Conservation (phyloP, 2,888 invertebrate species). For the Ochropleura leucogaster region DNA sequence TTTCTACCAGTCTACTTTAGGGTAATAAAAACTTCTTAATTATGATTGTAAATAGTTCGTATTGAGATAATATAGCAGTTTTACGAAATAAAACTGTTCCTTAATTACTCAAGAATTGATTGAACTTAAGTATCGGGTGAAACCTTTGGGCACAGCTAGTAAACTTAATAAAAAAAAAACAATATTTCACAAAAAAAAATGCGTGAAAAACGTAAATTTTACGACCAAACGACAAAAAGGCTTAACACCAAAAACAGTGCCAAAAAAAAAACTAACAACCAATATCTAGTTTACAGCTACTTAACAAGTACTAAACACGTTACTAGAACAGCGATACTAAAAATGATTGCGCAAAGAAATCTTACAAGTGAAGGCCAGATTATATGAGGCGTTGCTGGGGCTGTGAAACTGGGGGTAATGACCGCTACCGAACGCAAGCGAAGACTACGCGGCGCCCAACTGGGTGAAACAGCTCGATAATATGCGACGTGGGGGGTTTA, state of each 20-base stretch:
- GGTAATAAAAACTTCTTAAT: no score
- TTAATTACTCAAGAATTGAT: not conserved
- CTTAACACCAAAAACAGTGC: not conserved
- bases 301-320: slow-evolving; percentile 49
- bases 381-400: slow-evolving; percentile 56
- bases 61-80: no score
- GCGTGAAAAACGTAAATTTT: not conserved
- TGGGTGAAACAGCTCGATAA: slow-evolving; percentile 39
- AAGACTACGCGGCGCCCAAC: slow-evolving; percentile 60
- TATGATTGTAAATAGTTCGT: not conserved
- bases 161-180: not conserved
- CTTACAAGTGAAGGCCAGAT: slow-evolving; percentile 58
- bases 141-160: no score
- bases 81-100: not conserved
- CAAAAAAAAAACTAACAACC: slow-evolving; percentile 11
- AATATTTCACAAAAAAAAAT: not conserved
- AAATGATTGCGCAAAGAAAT: slow-evolving; percentile 58
- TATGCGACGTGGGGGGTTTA: slow-evolving; percentile 12
- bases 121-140: no score
- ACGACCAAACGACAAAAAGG: slow-evolving; percentile 6
- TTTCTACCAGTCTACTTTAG: no score
- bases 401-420: slow-evolving; percentile 47
- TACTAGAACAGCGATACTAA: slow-evolving; percentile 34
- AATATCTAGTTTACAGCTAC: slow-evolving; percentile 38
- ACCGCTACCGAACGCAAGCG: slow-evolving; percentile 47